Evolutionary conservation across 1,140 invertebrate species (phyloP).

Genomic region (Penaeus vannamei): DNA sequence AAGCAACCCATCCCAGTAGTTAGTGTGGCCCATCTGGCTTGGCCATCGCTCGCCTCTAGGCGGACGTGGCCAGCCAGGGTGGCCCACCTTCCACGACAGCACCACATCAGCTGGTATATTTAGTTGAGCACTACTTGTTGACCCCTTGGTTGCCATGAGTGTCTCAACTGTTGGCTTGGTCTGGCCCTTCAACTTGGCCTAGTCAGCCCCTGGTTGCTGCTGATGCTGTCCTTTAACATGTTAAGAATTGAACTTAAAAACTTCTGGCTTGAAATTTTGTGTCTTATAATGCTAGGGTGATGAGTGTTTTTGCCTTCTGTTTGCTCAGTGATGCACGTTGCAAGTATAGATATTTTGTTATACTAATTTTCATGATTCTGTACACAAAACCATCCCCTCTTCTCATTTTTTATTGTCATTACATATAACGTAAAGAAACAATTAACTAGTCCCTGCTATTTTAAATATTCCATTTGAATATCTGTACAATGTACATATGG

Average conservation of each 20-base stretch:
- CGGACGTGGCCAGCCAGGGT: constrained; percentile 60
- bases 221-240: constrained; percentile 5
- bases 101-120: constrained; percentile 65
- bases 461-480: no score
- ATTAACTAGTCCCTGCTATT: neutral
- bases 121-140: constrained; percentile 60
- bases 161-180: constrained; percentile 57
- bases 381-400: neutral
- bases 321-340: constrained; percentile 40
- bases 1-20: constrained; percentile 62
- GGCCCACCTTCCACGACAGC: constrained; percentile 57
- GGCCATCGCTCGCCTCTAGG: constrained; percentile 50
- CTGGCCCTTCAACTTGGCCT: constrained; percentile 44
- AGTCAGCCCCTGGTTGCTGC: constrained; percentile 48
- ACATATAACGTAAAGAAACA: neutral
- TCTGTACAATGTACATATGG: no score
- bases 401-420: neutral
- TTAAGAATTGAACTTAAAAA: no score
- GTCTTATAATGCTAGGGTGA: no score
- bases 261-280: constrained; percentile 4
- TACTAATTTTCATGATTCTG: neutral
- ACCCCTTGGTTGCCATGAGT: constrained; percentile 57
- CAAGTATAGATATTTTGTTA: constrained; percentile 12
- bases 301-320: no score
- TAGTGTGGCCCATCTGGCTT: constrained; percentile 60